phyloP scores from a whole-genome alignment of 2,113 vertebrate genomes.

The Eptesicus fuscus region DNA sequence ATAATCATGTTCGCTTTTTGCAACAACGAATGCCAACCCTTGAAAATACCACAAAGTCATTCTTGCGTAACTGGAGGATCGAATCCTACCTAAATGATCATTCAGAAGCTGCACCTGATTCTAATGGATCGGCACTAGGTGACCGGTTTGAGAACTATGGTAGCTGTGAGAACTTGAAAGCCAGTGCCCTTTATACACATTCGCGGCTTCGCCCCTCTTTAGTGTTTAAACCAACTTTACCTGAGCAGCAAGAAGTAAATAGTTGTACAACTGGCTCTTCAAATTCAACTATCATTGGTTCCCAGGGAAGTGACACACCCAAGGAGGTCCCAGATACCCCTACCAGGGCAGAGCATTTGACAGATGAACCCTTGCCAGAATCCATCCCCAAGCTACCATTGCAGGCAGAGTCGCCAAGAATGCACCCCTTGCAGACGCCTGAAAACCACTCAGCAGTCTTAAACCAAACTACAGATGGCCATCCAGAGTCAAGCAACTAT shows the following conservation, averaged over 20 bases:
- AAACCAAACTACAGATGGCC: constrained; percentile 65
- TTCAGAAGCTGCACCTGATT: constrained; percentile 79
- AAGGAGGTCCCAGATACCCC: constrained; percentile 74
- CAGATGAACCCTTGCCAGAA: constrained; percentile 48
- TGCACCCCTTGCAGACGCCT: constrained; percentile 76
- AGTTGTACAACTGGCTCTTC: constrained; percentile 85
- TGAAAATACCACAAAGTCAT: constrained; percentile 91
- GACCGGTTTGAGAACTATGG: constrained; percentile 84
- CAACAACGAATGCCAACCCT: constrained; percentile 92
- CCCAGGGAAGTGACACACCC: constrained; percentile 81
- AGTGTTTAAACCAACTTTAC: constrained; percentile 88
- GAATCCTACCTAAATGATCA: constrained; percentile 92
- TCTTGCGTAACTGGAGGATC: constrained; percentile 92
- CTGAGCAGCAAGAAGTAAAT: constrained; percentile 89
- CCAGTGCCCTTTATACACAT: constrained; percentile 79
- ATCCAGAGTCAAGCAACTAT: constrained; percentile 73
- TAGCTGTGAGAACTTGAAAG: constrained; percentile 81
- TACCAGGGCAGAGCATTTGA: constrained; percentile 33
- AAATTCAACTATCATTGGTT: constrained; percentile 83
- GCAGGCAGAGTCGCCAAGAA: constrained; percentile 75
- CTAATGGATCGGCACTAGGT: constrained; percentile 75
- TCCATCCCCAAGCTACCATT: neutral
- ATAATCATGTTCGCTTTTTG: constrained; percentile 86
- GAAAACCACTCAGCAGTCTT: constrained; percentile 72
- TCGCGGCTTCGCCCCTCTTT: constrained; percentile 90